Conservation (phyloP, 2,888 invertebrate species). For the Apamea crenata region DNA sequence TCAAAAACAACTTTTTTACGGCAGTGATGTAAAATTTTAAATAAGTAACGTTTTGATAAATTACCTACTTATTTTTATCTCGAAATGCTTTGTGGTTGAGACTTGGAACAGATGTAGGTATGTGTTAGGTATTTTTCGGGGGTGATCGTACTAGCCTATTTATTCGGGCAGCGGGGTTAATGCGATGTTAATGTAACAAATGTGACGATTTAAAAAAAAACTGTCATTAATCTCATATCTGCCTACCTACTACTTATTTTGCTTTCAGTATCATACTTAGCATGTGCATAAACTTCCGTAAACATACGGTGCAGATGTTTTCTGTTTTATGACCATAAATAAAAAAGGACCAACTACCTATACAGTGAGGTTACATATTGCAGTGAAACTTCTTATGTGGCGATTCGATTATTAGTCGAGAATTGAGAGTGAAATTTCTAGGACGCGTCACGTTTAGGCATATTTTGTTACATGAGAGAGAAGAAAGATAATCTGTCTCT, state of each 20-base stretch:
- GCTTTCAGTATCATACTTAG: conserved; percentile 60
- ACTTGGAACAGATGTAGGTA: conserved; percentile 58
- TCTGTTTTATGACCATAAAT: conserved; percentile 1
- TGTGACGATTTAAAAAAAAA: conserved; percentile 73
- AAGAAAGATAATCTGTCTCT: background rate
- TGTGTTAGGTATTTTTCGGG: conserved; percentile 53
- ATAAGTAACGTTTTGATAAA: conserved; percentile 42
- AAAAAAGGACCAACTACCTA: background rate
- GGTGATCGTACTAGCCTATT: conserved; percentile 75
- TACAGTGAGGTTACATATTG: background rate
- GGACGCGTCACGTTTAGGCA: background rate
- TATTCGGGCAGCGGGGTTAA: conserved; percentile 76
- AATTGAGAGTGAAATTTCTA: background rate
- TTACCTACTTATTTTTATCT: conserved; percentile 53
- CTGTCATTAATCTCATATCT: conserved; percentile 73
- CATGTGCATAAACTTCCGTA: conserved; percentile 35
- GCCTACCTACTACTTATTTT: conserved; percentile 74
- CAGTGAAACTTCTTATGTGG: background rate
- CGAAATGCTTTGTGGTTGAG: conserved; percentile 42
- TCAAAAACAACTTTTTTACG: conserved; percentile 64
- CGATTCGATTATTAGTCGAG: background rate
- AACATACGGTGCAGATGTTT: conserved; percentile 32
- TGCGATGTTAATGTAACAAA: conserved; percentile 75
- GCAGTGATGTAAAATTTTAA: conserved; percentile 49
- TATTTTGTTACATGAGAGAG: background rate